Percentiles rank a stretch among this genome's conserved stretches.
Conservation (phyloP, 2,888 invertebrate genomes). For the Agrilus cyanescens region DNA sequence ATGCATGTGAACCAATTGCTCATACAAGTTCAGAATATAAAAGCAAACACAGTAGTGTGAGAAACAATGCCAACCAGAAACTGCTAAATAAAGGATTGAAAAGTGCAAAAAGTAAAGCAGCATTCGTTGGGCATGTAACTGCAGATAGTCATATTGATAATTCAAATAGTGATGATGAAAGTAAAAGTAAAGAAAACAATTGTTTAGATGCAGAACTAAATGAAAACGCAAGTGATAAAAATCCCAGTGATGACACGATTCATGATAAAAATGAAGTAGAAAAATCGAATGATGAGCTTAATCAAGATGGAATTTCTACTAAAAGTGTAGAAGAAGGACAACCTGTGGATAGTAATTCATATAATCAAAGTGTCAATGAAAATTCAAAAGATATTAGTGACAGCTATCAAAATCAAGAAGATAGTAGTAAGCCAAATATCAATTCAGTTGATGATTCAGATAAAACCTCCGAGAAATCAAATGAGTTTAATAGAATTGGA, state of each 20-base stretch:
- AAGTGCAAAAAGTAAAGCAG: conserved; percentile 6
- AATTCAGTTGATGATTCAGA: no score
- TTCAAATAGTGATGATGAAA: conserved; percentile 11
- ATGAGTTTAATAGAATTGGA: no score
- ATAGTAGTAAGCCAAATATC: no score
- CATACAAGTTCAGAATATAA: conserved; percentile 5
- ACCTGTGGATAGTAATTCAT: no score
- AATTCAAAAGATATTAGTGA: no score
- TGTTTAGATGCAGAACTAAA: conserved; percentile 3
- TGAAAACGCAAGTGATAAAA: conserved; percentile 6
- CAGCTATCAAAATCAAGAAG: no score
- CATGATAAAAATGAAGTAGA: not conserved
- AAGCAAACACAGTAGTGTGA: conserved; percentile 6
- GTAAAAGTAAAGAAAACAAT: not conserved
- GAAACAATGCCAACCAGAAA: conserved; percentile 7
- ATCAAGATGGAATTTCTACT: no score
- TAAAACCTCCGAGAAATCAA: no score
- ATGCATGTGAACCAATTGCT: conserved; percentile 42
- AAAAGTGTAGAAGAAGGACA: no score
- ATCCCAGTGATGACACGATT: conserved; percentile 3
- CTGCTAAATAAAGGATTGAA: conserved; percentile 6
- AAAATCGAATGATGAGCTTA: not conserved
- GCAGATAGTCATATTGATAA: conserved; percentile 19
- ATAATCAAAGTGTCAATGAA: not conserved
- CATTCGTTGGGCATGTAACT: conserved; percentile 24